phyloP scores from a whole-genome alignment of 2,113 vertebrate species.

The Spea bombifrons region DNA sequence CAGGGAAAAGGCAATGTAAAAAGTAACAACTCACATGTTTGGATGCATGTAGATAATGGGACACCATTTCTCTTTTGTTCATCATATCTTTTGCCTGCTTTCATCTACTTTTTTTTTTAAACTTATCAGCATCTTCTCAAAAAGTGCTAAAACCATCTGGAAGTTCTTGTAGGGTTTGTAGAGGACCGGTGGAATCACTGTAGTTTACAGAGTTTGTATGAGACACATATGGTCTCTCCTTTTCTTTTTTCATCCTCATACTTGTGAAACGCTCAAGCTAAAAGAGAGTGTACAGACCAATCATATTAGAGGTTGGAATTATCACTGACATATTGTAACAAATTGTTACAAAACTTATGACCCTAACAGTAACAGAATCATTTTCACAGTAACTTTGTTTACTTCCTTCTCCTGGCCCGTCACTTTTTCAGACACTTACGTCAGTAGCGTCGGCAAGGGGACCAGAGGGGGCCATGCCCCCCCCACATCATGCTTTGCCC shows the following conservation, averaged over 20 bases:
- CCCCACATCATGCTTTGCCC: too few relatives aligned
- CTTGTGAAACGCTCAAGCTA: slow-evolving; percentile 90
- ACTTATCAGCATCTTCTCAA: slow-evolving; percentile 91
- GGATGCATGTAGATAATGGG: slow-evolving; percentile 81
- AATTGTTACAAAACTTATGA: too few relatives aligned
- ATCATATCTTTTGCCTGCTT: slow-evolving; percentile 70
- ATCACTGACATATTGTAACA: too few relatives aligned
- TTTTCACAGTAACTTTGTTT: too few relatives aligned
- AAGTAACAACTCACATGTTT: slow-evolving; percentile 70
- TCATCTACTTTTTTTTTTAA: too few relatives aligned
- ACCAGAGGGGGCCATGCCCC: too few relatives aligned
- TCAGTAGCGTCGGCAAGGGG: too few relatives aligned
- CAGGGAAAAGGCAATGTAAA: too few relatives aligned
- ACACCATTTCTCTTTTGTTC: slow-evolving; percentile 84
- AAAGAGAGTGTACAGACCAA: background rate
- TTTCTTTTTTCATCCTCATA: slow-evolving; percentile 87
- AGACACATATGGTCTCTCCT: slow-evolving; percentile 69
- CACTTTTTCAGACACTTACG: too few relatives aligned
- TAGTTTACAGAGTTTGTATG: slow-evolving; percentile 72
- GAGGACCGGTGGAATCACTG: slow-evolving; percentile 66
- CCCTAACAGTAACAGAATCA: too few relatives aligned
- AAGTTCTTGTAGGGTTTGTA: slow-evolving; percentile 67
- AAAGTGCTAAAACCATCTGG: slow-evolving; percentile 80
- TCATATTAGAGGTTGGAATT: too few relatives aligned
- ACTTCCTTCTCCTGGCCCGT: too few relatives aligned